Percentiles rank a stretch among this genome's conserved stretches.
phyloP scores from a whole-genome alignment of 1,140 invertebrate species.

The Sarcophaga peregrina region DNA sequence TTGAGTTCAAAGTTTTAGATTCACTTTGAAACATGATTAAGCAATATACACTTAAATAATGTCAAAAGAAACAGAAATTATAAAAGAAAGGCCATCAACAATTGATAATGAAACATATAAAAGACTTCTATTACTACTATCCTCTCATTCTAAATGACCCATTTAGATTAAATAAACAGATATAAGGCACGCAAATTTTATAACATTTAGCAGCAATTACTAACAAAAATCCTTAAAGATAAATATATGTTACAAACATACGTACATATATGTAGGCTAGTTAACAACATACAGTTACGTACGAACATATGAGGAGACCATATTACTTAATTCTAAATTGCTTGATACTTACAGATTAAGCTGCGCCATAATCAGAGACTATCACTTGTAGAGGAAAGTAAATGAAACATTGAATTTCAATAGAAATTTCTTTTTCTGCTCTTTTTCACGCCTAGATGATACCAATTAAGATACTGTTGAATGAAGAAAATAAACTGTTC shows the following conservation, averaged over 20 bases:
- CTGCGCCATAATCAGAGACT: slow-evolving; percentile 15
- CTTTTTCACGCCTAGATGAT: not conserved
- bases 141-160: not conserved
- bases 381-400: not conserved
- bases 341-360: not conserved
- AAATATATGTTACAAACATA: not conserved
- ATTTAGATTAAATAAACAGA: slow-evolving; percentile 29
- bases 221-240: not conserved
- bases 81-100: not conserved
- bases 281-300: no score
- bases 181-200: not conserved
- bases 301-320: not conserved
- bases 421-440: not conserved
- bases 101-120: not conserved
- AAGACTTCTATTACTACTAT: not conserved
- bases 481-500: not conserved
- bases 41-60: no score
- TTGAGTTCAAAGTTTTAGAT: no score
- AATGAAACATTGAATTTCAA: not conserved
- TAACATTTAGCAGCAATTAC: not conserved
- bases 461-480: not conserved
- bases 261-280: not conserved
- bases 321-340: not conserved
- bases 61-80: no score
- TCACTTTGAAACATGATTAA: no score